A percentile compares a stretch with the other conserved stretches of the same genome.
Conservation (phyloP, 2,888 invertebrate species). For the Eristalis intricaria region DNA sequence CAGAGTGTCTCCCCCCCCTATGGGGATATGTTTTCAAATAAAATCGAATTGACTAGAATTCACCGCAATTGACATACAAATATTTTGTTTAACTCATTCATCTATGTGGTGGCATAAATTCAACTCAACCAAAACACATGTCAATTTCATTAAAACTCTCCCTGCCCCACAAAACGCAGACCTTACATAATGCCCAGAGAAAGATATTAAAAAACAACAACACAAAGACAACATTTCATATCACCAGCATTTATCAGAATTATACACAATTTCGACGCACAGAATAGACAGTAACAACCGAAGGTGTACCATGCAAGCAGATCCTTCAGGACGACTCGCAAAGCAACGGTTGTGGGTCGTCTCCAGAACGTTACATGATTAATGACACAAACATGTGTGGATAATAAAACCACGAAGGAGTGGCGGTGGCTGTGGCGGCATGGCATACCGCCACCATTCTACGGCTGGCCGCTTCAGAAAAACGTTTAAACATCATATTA, state of each 20-base stretch:
- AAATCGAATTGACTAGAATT: no score
- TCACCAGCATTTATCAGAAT: conserved; percentile 16
- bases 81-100: no score
- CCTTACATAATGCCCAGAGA: not conserved
- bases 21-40: no score
- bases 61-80: no score
- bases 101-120: no score
- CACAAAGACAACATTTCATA: not conserved
- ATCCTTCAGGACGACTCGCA: conserved; percentile 41
- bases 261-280: not conserved
- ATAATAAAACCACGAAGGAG: conserved; percentile 53
- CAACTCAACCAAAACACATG: no score
- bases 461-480: conserved; percentile 24
- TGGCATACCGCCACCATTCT: not conserved
- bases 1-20: no score
- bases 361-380: conserved; percentile 79
- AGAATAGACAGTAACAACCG: conserved; percentile 31
- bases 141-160: not conserved
- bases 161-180: not conserved
- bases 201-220: not conserved
- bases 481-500: conserved; percentile 69
- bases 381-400: conserved; percentile 80
- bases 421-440: conserved; percentile 15
- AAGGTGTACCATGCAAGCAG: conserved; percentile 36
- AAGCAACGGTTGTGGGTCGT: conserved; percentile 75